Conservation (phyloP, 2,797 vertebrate genomes). For the Corythornis leucogaster region DNA sequence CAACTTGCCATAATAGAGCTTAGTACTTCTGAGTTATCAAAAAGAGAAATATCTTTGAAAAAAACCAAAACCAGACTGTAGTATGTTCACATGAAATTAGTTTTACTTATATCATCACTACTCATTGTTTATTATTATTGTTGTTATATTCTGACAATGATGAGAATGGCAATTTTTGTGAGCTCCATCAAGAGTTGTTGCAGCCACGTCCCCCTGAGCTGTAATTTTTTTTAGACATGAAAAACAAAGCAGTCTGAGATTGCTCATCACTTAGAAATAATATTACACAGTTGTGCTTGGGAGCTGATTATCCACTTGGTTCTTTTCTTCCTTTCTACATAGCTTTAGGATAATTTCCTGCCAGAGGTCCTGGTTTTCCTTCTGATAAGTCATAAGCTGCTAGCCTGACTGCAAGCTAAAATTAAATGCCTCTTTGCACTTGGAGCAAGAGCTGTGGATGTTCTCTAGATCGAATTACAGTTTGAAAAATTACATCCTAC, state of each 20-base stretch:
- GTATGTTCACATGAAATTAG: not conserved
- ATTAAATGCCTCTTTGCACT: constrained; percentile 36
- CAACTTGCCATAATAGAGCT: not conserved
- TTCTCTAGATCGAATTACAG: constrained; percentile 9
- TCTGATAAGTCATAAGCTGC: constrained; percentile 13
- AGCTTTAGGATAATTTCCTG: constrained; percentile 36
- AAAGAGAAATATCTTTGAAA: not conserved
- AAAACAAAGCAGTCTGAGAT: constrained; percentile 22
- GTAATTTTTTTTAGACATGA: not conserved
- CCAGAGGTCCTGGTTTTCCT: constrained; percentile 25
- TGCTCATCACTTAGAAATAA: constrained; percentile 10
- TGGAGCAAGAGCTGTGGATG: not conserved
- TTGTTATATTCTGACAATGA: not conserved
- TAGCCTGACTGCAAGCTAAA: not conserved
- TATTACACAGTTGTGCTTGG: not conserved
- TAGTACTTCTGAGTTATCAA: not conserved
- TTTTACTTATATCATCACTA: not conserved
- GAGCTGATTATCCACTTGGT: constrained; percentile 22
- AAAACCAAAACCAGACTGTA: not conserved
- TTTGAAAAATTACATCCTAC: constrained; percentile 49
- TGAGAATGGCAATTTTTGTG: not conserved
- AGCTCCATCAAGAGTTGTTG: not conserved
- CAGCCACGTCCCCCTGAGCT: not conserved
- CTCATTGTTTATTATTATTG: not conserved
- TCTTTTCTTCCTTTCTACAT: constrained; percentile 19